These are phyloP conservation scores for Haemorhous mexicanus DNA, from an alignment of 2,113 vertebrate species.

Conservation along the genomic window DNA sequence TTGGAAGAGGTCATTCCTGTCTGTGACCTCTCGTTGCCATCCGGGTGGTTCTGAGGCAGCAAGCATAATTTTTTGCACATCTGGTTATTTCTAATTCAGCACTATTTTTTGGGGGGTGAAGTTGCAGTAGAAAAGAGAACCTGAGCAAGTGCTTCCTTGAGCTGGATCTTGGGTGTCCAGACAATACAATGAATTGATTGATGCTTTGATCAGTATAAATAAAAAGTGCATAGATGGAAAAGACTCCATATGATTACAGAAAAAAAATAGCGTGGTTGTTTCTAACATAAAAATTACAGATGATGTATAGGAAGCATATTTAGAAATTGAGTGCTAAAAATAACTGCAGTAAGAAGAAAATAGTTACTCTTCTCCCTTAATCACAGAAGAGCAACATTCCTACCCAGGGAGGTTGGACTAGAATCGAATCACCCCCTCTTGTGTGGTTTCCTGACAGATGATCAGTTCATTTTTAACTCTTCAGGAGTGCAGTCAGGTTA, in stretches of 20 bases:
- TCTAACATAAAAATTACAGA: constrained; percentile 8
- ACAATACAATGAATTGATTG: background rate
- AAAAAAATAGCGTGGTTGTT: background rate
- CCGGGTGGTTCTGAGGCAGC: rapidly evolving
- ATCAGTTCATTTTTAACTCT: constrained; percentile 55
- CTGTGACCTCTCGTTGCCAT: background rate
- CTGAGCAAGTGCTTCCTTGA: background rate
- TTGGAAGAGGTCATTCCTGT: background rate
- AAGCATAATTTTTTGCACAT: background rate
- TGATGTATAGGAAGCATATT: constrained; percentile 1
- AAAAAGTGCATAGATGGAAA: background rate
- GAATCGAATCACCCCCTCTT: background rate
- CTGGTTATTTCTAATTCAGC: background rate
- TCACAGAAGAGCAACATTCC: background rate
- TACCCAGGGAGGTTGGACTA: background rate
- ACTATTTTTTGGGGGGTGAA: background rate
- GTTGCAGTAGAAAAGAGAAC: background rate
- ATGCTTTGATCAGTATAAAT: background rate
- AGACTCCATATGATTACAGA: background rate
- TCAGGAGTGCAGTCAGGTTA: constrained; percentile 25
- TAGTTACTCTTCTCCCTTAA: background rate
- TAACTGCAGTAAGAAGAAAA: constrained; percentile 10
- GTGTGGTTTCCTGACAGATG: background rate
- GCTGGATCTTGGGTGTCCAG: background rate
- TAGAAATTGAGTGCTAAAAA: constrained; percentile 16